Evolutionary conservation across 2,797 vertebrate species (phyloP).

Genomic region (Enteromius unitaeniatus): DNA sequence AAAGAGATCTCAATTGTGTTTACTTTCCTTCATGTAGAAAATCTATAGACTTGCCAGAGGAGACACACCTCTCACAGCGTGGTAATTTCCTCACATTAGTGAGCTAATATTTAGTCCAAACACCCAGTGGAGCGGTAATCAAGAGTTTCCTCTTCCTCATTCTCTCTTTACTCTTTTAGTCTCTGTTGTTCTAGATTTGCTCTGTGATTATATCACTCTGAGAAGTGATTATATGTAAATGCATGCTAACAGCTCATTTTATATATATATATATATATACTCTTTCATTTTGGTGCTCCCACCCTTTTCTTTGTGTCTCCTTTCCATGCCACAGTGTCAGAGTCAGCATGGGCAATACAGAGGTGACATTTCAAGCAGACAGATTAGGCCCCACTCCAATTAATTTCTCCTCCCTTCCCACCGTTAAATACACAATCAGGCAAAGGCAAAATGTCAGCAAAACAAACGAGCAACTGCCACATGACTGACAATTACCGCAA

Average conservation of each 20-base stretch:
- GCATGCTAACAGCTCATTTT: slow-evolving; percentile 27
- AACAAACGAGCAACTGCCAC: slow-evolving; percentile 76
- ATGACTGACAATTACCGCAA: slow-evolving; percentile 79
- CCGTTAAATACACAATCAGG: slow-evolving; percentile 84
- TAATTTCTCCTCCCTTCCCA: slow-evolving; percentile 78
- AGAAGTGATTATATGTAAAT: slow-evolving; percentile 49
- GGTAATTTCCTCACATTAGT: slow-evolving; percentile 46
- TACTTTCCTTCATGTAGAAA: background rate
- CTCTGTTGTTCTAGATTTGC: slow-evolving; percentile 4
- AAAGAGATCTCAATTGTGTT: background rate
- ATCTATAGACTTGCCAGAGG: background rate
- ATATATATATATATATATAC: background rate
- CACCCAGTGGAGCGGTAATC: background rate
- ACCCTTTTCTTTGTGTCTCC: slow-evolving; percentile 30
- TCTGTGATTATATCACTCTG: too few species aligned
- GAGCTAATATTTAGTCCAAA: slow-evolving; percentile 51
- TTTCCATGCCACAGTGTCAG: slow-evolving; percentile 61
- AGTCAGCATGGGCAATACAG: slow-evolving; percentile 68
- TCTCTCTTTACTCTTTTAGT: slow-evolving; percentile 20
- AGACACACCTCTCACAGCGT: background rate
- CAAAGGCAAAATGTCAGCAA: slow-evolving; percentile 83
- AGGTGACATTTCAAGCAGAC: slow-evolving; percentile 83
- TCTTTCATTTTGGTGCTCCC: slow-evolving; percentile 19
- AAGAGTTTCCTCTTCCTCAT: slow-evolving; percentile 36
- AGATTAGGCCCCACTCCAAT: slow-evolving; percentile 82